A percentile compares a stretch with the other conserved stretches of the same genome.
Conservation (phyloP, 37 sponge, comb jelly and placozoan genomes). For the Beroe ovata region DNA sequence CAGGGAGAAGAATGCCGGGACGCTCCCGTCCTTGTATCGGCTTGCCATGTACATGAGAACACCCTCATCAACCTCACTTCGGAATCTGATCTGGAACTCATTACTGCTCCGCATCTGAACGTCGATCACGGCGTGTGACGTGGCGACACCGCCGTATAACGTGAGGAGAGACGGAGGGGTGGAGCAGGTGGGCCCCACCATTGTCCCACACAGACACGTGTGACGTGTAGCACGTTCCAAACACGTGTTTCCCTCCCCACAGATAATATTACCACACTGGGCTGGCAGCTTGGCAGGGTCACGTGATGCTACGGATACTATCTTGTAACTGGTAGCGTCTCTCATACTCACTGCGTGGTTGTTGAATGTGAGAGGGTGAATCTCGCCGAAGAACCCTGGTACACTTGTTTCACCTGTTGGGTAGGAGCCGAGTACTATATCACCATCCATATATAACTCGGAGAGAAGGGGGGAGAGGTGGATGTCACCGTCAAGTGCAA, state of each 20-base stretch:
- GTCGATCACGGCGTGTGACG: background rate
- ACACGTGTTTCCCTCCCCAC: constrained; percentile 1
- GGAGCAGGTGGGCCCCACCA: background rate
- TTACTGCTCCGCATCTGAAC: background rate
- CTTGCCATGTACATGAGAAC: constrained; percentile 11
- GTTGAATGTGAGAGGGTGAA: constrained; percentile 13
- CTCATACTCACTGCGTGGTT: background rate
- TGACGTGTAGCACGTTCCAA: background rate
- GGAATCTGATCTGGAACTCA: constrained; percentile 29
- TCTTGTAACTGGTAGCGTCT: background rate
- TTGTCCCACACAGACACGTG: constrained; percentile 3
- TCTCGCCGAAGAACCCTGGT: constrained; percentile 58
- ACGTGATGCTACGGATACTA: background rate
- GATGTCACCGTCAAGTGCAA: background rate
- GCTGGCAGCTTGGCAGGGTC: background rate
- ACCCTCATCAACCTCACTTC: background rate
- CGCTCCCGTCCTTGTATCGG: background rate
- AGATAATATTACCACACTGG: background rate
- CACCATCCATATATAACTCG: background rate
- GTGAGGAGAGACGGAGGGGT: background rate
- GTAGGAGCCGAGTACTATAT: background rate
- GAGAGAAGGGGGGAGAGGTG: background rate
- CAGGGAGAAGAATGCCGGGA: background rate
- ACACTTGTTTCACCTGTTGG: background rate
- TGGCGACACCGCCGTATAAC: background rate